A percentile compares a stretch with the other conserved stretches of the same genome.
These are phyloP conservation scores for Oxyura jamaicensis DNA, from an alignment of 2,113 vertebrate genomes.

Conservation along the genomic window DNA sequence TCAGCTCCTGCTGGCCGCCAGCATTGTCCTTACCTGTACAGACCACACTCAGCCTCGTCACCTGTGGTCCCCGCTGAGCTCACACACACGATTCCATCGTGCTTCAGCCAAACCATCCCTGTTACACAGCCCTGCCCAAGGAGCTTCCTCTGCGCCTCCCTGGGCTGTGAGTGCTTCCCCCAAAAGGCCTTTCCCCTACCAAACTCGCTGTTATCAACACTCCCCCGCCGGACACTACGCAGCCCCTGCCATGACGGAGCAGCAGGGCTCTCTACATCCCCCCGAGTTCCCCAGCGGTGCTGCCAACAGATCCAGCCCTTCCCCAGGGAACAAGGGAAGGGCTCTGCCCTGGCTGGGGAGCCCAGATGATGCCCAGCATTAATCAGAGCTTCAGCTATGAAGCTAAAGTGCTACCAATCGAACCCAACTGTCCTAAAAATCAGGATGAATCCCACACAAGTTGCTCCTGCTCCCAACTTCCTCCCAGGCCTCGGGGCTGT, in stretches of 20 bases:
- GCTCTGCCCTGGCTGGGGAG: background rate
- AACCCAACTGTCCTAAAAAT: background rate
- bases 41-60: background rate
- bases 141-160: background rate
- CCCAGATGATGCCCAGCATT: background rate
- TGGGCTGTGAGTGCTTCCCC: fast-evolving
- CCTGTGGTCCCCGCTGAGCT: fast-evolving
- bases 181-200: background rate
- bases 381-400: background rate
- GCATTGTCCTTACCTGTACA: fast-evolving
- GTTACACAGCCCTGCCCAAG: background rate
- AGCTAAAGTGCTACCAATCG: background rate
- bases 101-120: background rate
- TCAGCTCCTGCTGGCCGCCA: background rate
- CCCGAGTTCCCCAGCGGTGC: background rate
- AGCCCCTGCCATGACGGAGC: background rate
- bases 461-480: background rate
- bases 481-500: background rate
- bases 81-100: background rate
- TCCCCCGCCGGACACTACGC: background rate
- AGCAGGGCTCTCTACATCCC: background rate
- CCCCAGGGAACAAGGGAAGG: background rate
- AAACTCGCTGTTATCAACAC: too few relatives aligned
- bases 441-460: background rate
- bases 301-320: background rate